Base-by-base conservation (phyloP, 2,113 vertebrate species). In the Illadopsis cleaveri region DNA sequence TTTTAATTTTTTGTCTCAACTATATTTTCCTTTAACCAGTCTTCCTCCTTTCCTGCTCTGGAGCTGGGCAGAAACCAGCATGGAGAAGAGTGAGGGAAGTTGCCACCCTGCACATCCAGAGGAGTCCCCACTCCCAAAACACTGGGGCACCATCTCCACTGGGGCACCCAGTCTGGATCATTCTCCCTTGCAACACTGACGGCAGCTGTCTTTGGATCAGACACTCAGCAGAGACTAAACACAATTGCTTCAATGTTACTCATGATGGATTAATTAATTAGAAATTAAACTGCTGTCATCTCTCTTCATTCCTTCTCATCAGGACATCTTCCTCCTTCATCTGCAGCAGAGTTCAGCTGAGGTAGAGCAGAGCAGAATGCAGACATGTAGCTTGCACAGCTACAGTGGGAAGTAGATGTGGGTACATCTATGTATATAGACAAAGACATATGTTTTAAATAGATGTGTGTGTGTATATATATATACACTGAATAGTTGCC, bases 361-460 rank as follows among this genome's bases (percentile, higher is more conserved):
- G 76, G 85, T 79, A 84, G 45, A 89, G 70, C 38, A 51, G 45
- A 86, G 54, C 62, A 70, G 78, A 90, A 91, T 21, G 47, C 44
- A 81, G 38, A 42, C 24, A 7, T 9, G 14, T 4, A 58, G 47
- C 33, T 71, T 61, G 38, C 33, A 19, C 25, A 44, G 38, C 76
- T 75, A 56, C 31, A 44, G 61, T 45, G 62, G 87, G 88, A 72
- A 37, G 53, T 58, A 82, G 27, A 13, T 60, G 57, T 79, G 48
- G 21, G 48, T 68, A 61, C n/a, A 89, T 78, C 48, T 62, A 24
- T 86, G 61, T 51, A 51, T 40, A 17, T 53, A 91, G 31, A 84
- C 62, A 79, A 37, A 91, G 64, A 45, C 66, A 50, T 89, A 87
- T 85, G 82, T 31, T 93, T 85, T 37, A 90, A 90, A 70, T 93